Evolutionary conservation across 1,140 invertebrate species (phyloP).

Genomic region (Babylonia areolata): DNA sequence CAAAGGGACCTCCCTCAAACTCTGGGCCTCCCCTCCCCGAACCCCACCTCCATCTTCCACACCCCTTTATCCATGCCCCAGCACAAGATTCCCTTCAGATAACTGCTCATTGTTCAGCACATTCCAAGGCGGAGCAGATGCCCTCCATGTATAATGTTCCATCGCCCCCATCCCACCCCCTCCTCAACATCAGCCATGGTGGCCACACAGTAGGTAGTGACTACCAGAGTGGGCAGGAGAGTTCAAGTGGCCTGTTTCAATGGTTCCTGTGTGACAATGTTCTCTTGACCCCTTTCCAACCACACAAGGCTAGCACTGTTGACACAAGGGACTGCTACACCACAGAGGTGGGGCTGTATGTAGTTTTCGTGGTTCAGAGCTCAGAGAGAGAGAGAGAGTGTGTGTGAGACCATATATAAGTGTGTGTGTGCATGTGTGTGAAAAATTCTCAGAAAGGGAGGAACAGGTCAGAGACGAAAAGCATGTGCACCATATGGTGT

Average conservation of each 20-base stretch:
- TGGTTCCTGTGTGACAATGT: background rate
- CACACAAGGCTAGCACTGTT: background rate
- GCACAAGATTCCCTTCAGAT: no score
- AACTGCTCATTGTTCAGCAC: background rate
- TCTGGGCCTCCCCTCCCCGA: no score
- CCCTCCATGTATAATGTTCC: background rate
- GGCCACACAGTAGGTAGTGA: no score
- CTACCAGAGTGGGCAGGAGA: background rate
- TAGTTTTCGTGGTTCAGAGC: background rate
- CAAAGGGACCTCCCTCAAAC: no score
- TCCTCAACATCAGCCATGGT: no score
- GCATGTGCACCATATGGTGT: no score
- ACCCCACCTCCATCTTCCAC: no score
- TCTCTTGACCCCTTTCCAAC: constrained; percentile 1
- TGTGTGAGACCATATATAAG: background rate
- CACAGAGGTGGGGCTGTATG: background rate
- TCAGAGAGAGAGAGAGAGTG: background rate
- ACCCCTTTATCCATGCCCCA: no score
- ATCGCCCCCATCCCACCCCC: background rate
- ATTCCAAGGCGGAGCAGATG: background rate
- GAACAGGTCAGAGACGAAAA: no score
- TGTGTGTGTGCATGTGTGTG: background rate
- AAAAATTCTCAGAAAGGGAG: no score
- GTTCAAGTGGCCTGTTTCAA: background rate
- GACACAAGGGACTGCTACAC: constrained; percentile 4